These are phyloP conservation scores for Notothenia coriiceps DNA, from an alignment of 2,113 vertebrate genomes.

Conservation along the genomic window DNA sequence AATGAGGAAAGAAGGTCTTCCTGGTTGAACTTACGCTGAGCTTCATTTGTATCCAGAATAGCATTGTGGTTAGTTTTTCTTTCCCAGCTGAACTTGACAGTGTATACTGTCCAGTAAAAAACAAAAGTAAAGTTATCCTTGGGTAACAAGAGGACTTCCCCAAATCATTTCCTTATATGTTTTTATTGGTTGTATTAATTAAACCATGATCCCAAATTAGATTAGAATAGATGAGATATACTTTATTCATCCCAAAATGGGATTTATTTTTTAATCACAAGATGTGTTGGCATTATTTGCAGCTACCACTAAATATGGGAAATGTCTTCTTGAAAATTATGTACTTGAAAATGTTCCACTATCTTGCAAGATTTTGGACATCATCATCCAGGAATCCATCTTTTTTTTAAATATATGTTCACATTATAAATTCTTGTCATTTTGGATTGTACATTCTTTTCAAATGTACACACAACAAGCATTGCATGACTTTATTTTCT, in stretches of 20 bases:
- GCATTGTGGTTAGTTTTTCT: not conserved
- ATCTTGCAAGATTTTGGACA: too few species aligned
- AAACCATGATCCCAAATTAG: not conserved
- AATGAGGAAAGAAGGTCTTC: too few species aligned
- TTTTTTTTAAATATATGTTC: too few species aligned
- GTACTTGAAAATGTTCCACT: too few species aligned
- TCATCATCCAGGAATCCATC: too few species aligned
- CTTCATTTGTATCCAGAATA: not conserved
- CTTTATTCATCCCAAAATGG: too few species aligned
- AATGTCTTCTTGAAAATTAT: too few species aligned
- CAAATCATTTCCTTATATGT: not conserved
- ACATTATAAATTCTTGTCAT: too few species aligned
- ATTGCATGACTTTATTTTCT: too few species aligned
- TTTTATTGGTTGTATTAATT: not conserved
- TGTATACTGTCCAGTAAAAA: not conserved
- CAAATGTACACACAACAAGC: too few species aligned
- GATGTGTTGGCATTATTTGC: not conserved
- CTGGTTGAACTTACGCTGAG: not conserved
- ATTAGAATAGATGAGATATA: too few species aligned
- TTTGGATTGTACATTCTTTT: too few species aligned
- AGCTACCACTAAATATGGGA: not conserved
- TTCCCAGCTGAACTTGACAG: not conserved
- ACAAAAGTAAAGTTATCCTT: not conserved
- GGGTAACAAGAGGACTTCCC: not conserved
- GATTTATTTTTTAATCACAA: not conserved